Percentiles rank a stretch among this genome's conserved stretches.
These are phyloP conservation scores for Cheilosia grossa DNA, from an alignment of 2,888 invertebrate genomes.

Conservation along the genomic window DNA sequence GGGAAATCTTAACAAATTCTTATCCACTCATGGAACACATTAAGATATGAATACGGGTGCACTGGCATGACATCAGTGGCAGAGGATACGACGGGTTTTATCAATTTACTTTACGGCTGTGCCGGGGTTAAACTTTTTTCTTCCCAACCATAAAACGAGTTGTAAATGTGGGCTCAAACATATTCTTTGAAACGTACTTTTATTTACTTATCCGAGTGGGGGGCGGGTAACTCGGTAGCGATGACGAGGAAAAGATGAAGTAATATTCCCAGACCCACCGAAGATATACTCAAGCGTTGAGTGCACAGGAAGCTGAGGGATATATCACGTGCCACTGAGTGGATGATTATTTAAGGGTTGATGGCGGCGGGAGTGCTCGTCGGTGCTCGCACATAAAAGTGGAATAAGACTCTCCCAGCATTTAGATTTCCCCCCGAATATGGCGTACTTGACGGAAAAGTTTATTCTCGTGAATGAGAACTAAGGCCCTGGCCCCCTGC, in stretches of 20 bases:
- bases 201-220: slow-evolving; percentile 42
- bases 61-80: neutral
- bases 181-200: slow-evolving; percentile 62
- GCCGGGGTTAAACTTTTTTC: slow-evolving; percentile 66
- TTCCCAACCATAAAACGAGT: slow-evolving; percentile 59
- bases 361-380: slow-evolving; percentile 10
- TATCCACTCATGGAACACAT: slow-evolving; percentile 43
- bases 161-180: slow-evolving; percentile 65
- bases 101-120: slow-evolving; percentile 70
- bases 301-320: slow-evolving; percentile 64
- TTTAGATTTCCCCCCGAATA: slow-evolving; percentile 61
- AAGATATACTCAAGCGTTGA: slow-evolving; percentile 56
- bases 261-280: slow-evolving; percentile 36
- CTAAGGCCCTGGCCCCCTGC: neutral
- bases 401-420: slow-evolving; percentile 59
- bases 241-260: slow-evolving; percentile 54
- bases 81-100: slow-evolving; percentile 47
- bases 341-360: slow-evolving; percentile 73
- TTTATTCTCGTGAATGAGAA: slow-evolving; percentile 13
- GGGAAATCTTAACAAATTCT: slow-evolving; percentile 55
- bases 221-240: neutral
- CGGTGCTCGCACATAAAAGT: slow-evolving; percentile 61
- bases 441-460: slow-evolving; percentile 33
- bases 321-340: slow-evolving; percentile 72
- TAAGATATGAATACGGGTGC: slow-evolving; percentile 39